phyloP scores from a whole-genome alignment of 2,888 invertebrate genomes.

The Brachyptera risi region DNA sequence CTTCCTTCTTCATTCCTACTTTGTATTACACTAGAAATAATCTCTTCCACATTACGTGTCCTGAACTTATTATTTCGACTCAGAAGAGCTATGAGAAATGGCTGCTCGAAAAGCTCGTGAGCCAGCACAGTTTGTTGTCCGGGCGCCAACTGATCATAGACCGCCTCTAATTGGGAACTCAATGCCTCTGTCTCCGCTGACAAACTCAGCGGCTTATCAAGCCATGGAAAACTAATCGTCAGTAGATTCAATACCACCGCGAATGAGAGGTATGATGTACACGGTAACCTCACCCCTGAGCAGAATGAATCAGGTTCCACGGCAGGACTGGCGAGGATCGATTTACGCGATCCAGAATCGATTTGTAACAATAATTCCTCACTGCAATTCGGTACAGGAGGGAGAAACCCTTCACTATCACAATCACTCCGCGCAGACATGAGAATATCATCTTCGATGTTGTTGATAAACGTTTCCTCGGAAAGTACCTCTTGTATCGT shows the following conservation, averaged over 20 bases:
- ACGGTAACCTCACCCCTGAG: too few species aligned
- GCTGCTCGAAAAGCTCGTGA: neutral
- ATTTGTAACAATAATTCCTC: too few species aligned
- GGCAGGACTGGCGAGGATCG: too few species aligned
- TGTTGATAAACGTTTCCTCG: neutral
- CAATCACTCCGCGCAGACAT: too few species aligned
- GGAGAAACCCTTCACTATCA: too few species aligned
- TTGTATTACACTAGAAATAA: neutral
- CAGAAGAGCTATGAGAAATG: neutral
- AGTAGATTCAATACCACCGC: neutral
- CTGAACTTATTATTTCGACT: neutral
- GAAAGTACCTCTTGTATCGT: neutral
- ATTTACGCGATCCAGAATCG: too few species aligned
- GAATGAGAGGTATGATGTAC: neutral
- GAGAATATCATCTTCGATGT: too few species aligned
- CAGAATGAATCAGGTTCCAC: too few species aligned
- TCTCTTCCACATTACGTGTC: neutral
- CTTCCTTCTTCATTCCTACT: too few species aligned
- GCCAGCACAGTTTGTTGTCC: neutral
- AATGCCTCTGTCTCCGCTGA: neutral
- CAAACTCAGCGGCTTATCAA: neutral
- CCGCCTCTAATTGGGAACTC: neutral
- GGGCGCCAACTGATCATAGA: neutral
- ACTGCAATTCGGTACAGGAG: too few species aligned
- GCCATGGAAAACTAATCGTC: slow-evolving; percentile 4